Base-by-base conservation (phyloP, 1,140 invertebrate genomes). In the Dermatophagoides farinae region DNA sequence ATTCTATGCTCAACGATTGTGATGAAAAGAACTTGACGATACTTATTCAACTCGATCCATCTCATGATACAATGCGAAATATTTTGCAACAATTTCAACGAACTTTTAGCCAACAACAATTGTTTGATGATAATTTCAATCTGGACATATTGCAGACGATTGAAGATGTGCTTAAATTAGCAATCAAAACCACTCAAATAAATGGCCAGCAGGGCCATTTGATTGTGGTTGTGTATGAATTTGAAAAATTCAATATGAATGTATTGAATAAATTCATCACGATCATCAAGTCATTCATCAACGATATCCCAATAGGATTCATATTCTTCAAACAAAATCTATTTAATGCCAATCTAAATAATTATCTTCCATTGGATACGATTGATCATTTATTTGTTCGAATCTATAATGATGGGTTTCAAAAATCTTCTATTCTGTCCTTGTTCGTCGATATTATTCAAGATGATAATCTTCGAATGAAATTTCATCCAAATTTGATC, bases 401-500 rank as follows among this genome's bases (percentile, higher is more conserved):
- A 23, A n/a, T n/a, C 31, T 2, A 49, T 18, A 1, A 16, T 38
- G 18, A 51, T 16, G 11, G 47, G 4, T 49, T 10, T 22, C 50
- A 25, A 39, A 10, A n/a, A 18, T 11, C 23, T 20, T 39, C 20
- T 40, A 47, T 60, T 12, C 44, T n/a, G 6, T n/a, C 14, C 6
- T 23, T 60, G 10, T 40, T 60, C 8, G 20, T 22, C 5, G 23
- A 49, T 38, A 16, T 49, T 37, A 20, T 60, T 18, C 11, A 14
- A 9, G 58, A 60, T 60, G 6, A 22, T 10, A 23, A 37, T 18
- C 11, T 60, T 20, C 46, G 10, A 2, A 49, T 60, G 6, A 49
- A 52, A 25, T 25, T 60, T 23, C 43, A 47, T 41, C 58, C 58
- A 18, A 60, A 37, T 20, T 16, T 60, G 10, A 37, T 60, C 18